Evolutionary conservation across 2,797 vertebrate species (phyloP).

Genomic region (Parambassis ranga): DNA sequence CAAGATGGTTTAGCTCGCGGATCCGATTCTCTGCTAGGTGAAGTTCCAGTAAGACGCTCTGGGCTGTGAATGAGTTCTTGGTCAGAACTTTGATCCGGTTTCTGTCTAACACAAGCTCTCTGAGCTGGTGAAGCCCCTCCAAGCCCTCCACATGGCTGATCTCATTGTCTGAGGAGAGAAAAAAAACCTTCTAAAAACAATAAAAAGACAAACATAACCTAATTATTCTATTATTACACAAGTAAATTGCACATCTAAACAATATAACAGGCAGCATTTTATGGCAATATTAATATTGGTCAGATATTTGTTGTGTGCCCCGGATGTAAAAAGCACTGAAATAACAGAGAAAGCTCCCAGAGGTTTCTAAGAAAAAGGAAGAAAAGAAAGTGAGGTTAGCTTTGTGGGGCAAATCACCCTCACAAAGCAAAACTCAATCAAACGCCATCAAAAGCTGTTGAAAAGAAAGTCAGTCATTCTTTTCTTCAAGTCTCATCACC

Average conservation of each 20-base stretch:
- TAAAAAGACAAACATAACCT: neutral
- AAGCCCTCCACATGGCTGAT: constrained; percentile 88
- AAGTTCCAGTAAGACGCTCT: constrained; percentile 80
- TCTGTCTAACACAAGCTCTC: constrained; percentile 84
- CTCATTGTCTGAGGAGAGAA: constrained; percentile 80
- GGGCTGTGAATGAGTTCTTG: constrained; percentile 81
- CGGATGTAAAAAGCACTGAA: constrained; percentile 34
- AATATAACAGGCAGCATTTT: constrained; percentile 14
- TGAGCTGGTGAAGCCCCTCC: constrained; percentile 81
- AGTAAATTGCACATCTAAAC: neutral
- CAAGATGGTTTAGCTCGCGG: constrained; percentile 81
- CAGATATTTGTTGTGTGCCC: constrained; percentile 6
- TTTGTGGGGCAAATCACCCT: constrained; percentile 53
- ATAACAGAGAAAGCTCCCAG: constrained; percentile 32
- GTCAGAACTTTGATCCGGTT: constrained; percentile 83
- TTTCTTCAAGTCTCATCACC: constrained; percentile 64
- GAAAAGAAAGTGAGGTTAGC: constrained; percentile 23
- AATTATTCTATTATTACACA: neutral
- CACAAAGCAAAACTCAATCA: constrained; percentile 64
- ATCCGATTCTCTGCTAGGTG: constrained; percentile 86
- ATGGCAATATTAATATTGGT: constrained; percentile 13
- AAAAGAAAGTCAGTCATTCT: constrained; percentile 63
- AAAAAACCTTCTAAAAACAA: constrained; percentile 26
- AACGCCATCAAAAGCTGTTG: constrained; percentile 60
- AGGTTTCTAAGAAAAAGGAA: constrained; percentile 35